Evolutionary conservation across 2,888 invertebrate genomes (phyloP).

Genomic region (Poecilus cupreus): DNA sequence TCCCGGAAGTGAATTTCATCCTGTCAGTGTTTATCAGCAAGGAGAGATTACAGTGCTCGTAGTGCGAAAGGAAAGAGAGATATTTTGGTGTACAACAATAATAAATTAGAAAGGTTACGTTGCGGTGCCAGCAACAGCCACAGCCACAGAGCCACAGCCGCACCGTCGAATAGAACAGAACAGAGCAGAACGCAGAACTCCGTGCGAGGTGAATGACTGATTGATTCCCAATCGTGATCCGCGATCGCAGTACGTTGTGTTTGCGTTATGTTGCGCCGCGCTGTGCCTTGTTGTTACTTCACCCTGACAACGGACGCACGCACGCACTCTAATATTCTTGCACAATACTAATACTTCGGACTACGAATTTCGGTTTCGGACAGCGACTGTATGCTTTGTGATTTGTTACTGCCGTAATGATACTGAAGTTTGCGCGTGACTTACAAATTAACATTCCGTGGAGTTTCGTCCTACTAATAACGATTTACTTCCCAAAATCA

Average conservation of each 20-base stretch:
- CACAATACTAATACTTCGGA: too few species aligned
- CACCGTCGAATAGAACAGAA: background rate
- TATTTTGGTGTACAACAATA: slow-evolving; percentile 38
- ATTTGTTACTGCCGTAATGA: slow-evolving; percentile 31
- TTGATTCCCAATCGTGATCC: slow-evolving; percentile 42
- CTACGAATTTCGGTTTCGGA: slow-evolving; percentile 3
- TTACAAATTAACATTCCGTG: slow-evolving; percentile 7
- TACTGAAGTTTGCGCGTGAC: slow-evolving; percentile 37
- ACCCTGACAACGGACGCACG: background rate
- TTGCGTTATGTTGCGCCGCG: background rate
- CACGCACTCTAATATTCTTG: background rate
- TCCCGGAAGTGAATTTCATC: background rate
- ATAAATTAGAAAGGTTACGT: slow-evolving; percentile 45
- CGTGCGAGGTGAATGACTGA: slow-evolving; percentile 32
- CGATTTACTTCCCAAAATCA: too few species aligned
- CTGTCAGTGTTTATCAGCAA: background rate
- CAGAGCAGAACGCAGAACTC: slow-evolving; percentile 7
- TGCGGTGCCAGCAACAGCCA: slow-evolving; percentile 1
- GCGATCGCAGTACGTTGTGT: slow-evolving; percentile 18
- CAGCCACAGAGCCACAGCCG: background rate
- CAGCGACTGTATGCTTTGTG: background rate
- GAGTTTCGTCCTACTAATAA: too few species aligned
- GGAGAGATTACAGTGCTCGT: background rate
- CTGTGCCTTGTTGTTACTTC: background rate
- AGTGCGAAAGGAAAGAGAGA: slow-evolving; percentile 42